Base-by-base conservation (phyloP, 2,113 vertebrate species). In the Strigops habroptila region DNA sequence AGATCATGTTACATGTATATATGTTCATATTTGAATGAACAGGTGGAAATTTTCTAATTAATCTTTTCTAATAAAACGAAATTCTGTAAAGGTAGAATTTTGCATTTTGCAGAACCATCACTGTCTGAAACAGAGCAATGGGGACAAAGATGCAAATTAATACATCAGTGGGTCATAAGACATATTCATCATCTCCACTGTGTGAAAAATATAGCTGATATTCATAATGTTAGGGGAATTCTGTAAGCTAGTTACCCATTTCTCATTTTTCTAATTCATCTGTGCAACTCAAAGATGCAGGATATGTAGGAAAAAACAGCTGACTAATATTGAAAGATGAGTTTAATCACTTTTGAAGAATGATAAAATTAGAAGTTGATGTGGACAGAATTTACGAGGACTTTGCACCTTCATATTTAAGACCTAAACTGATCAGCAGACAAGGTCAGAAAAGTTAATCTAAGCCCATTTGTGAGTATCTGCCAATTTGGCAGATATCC, bases 341-440 rank as follows among this genome's bases (percentile, higher is more conserved):
- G 43, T 78, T 94, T 86, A 91, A 91, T 79, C 24, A 35, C 3
- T 5, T 91, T 85, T 90, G 39, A 95, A 93, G 87, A 88, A 91
- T 65, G 30, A 49, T 51, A 73, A 75, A 96, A 90, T 86, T 91
- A 82, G 81, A 76, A 84, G 51, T 86, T 82, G 77, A 89, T 86
- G 44, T 68, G 48, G 69, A 82, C 23, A 84, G 75, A 84, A 84
- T 94, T 92, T 89, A 79, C 57, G 51, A 76, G 55, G 52, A 87
- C 74, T 91, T 93, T 95, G 53, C 71, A 90, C 82, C 41, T 83
- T 85, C 35, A 6, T 94, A 90, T 63, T 94, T 93, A 88, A 93
- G 86, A 65, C n/a, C 59, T 75, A 69, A 86, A 62, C 17, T 87
- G 70, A 89, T 87, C 44, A 89, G 16, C 41, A 94, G 77, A 76